A percentile compares a stretch with the other conserved stretches of the same genome.
Conservation (phyloP, 2,113 vertebrate genomes). For the Laticauda colubrina region DNA sequence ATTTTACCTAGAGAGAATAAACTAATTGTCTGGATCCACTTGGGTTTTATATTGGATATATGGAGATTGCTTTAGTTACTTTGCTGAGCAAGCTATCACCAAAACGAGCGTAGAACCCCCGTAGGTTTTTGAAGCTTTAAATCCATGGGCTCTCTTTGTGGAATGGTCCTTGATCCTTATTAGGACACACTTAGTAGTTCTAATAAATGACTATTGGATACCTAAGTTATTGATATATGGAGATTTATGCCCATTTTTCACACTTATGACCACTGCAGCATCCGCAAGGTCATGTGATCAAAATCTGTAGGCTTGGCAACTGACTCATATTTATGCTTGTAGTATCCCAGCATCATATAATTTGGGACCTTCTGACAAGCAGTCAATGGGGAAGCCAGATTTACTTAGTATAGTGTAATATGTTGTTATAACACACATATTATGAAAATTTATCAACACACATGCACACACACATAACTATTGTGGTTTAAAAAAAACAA, state of each 20-base stretch:
- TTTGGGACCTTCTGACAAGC: too few species aligned
- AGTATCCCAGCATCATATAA: background rate
- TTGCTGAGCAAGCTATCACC: background rate
- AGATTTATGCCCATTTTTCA: background rate
- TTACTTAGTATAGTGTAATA: background rate
- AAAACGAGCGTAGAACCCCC: background rate
- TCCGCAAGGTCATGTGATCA: background rate
- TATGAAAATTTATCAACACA: background rate
- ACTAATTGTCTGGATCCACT: background rate
- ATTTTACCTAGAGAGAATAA: background rate
- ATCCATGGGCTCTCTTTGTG: background rate
- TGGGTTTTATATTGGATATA: background rate
- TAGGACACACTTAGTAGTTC: background rate
- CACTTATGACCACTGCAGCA: background rate
- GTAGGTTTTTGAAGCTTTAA: background rate
- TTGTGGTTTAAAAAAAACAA: background rate
- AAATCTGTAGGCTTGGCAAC: background rate
- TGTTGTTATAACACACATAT: background rate
- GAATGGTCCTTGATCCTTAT: background rate
- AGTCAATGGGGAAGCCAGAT: background rate
- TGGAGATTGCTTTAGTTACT: background rate
- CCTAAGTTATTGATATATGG: background rate
- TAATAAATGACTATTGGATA: background rate
- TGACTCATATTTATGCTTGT: background rate
- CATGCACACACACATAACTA: background rate